Conservation (phyloP, 2,888 invertebrate genomes). For the Diaphora mendica region DNA sequence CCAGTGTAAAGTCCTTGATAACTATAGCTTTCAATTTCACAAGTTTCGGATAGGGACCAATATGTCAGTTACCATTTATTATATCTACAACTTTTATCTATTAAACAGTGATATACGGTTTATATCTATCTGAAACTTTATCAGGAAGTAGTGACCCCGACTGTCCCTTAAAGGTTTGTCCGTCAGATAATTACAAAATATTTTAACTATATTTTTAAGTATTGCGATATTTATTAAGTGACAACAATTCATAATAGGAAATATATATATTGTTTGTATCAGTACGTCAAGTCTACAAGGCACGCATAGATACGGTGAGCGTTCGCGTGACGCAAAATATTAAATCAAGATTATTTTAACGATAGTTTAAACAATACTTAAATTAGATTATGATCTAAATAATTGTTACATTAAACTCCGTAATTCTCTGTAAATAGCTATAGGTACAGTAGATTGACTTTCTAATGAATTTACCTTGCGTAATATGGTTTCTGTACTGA, state of each 20-base stretch:
- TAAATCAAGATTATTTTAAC: conserved; percentile 40
- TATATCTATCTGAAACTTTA: too few species aligned
- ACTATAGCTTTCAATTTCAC: too few species aligned
- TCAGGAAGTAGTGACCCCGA: too few species aligned
- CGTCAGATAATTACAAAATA: too few species aligned
- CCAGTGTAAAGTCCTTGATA: neutral
- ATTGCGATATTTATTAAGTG: neutral
- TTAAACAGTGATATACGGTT: too few species aligned
- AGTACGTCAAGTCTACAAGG: neutral
- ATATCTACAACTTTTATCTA: too few species aligned
- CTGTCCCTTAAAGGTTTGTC: too few species aligned
- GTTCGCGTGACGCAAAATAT: conserved; percentile 32
- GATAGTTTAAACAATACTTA: conserved; percentile 47
- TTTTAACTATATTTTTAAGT: too few species aligned
- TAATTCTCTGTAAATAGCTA: conserved; percentile 30
- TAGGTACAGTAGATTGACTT: conserved; percentile 38
- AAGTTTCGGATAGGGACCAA: too few species aligned
- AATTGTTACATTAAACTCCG: conserved; percentile 33
- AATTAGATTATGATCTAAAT: conserved; percentile 38
- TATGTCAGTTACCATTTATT: too few species aligned
- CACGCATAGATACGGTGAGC: conserved; percentile 1
- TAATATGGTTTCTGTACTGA: conserved; percentile 23
- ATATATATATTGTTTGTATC: too few species aligned
- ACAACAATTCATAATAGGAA: neutral
- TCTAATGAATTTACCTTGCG: conserved; percentile 39